Percentiles rank a stretch among this genome's conserved stretches.
Conservation (phyloP, 2,797 vertebrate genomes). For the Urocyon cinereoargenteus region DNA sequence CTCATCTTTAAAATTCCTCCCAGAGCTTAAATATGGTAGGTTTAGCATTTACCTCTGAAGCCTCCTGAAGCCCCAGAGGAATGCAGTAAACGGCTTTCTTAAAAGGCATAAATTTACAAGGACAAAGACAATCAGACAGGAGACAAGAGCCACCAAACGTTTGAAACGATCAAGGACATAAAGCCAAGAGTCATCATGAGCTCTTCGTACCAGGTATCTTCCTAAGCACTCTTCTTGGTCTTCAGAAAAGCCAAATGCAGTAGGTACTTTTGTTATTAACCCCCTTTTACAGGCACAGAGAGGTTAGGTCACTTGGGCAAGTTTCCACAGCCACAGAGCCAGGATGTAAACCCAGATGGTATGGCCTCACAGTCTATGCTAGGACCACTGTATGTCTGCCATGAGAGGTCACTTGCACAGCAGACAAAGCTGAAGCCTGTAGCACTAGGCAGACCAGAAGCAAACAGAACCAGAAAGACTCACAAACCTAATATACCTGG, state of each 20-base stretch:
- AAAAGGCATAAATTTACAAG: background rate
- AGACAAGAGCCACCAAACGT: background rate
- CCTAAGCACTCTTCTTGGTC: background rate
- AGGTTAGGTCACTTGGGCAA: background rate
- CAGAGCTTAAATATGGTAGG: background rate
- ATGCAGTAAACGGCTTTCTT: background rate
- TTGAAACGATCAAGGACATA: background rate
- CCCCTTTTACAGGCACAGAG: background rate
- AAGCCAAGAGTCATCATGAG: background rate
- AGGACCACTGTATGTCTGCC: background rate
- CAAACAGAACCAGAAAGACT: background rate
- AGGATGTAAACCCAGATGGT: background rate
- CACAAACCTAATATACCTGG: background rate
- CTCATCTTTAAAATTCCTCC: background rate
- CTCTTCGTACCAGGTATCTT: background rate
- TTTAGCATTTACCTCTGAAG: background rate
- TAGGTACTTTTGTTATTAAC: background rate
- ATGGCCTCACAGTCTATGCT: background rate
- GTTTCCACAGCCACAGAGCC: background rate
- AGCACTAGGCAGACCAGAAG: background rate
- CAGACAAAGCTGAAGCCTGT: background rate
- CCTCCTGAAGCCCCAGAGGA: background rate
- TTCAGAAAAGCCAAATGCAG: background rate
- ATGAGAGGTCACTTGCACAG: background rate
- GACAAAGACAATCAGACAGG: background rate